A percentile compares a stretch with the other conserved stretches of the same genome.
phyloP scores from a whole-genome alignment of 2,888 invertebrate species.

The Pheosia gnoma region DNA sequence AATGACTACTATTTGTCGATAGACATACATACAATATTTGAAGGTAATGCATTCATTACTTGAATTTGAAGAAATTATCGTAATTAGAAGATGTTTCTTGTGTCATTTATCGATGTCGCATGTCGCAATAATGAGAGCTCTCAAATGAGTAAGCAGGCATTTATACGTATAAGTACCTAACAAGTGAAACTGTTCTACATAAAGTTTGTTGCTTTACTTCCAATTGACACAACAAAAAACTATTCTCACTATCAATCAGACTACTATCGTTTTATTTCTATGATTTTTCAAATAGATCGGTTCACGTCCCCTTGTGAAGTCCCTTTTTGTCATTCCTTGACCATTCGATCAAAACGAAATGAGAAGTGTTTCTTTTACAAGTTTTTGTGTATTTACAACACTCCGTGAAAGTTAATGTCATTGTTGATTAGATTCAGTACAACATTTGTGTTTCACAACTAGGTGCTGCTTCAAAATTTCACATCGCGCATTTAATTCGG shows the following conservation, averaged over 20 bases:
- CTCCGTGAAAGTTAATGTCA: slow-evolving; percentile 57
- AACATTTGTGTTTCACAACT: slow-evolving; percentile 30
- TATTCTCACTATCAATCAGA: slow-evolving; percentile 40
- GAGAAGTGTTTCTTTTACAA: slow-evolving; percentile 52
- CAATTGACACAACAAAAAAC: slow-evolving; percentile 39
- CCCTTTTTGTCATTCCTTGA: slow-evolving; percentile 64
- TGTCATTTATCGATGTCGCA: slow-evolving; percentile 6
- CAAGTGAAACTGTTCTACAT: slow-evolving; percentile 39
- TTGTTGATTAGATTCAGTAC: slow-evolving; percentile 44
- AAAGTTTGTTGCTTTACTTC: slow-evolving; percentile 41
- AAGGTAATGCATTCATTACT: neutral
- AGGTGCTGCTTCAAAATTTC: slow-evolving; percentile 17
- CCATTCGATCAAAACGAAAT: slow-evolving; percentile 61
- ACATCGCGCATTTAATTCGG: slow-evolving; percentile 15
- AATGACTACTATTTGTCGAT: neutral
- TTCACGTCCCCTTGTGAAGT: slow-evolving; percentile 55
- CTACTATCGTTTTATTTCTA: slow-evolving; percentile 45
- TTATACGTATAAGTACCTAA: slow-evolving; percentile 13
- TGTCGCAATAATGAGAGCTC: neutral
- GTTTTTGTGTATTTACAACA: slow-evolving; percentile 52
- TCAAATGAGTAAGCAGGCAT: neutral
- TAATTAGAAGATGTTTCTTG: neutral
- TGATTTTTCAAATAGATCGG: slow-evolving; percentile 56
- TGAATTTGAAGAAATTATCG: neutral
- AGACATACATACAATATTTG: neutral